Conservation (phyloP, 2,797 vertebrate genomes). For the Sardinella longiceps region DNA sequence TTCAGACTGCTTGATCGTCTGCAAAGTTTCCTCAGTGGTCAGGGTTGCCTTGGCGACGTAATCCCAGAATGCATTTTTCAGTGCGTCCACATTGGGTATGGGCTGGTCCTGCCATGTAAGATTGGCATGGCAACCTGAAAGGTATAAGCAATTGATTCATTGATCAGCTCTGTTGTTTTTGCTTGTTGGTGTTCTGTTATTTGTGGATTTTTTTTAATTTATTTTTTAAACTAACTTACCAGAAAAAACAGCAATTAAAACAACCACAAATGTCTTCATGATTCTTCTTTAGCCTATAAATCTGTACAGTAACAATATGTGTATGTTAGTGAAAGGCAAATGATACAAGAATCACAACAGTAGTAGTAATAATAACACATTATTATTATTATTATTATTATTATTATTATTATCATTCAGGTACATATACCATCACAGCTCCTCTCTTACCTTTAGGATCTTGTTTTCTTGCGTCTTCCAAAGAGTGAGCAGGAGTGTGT, state of each 20-base stretch:
- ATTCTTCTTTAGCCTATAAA: background rate
- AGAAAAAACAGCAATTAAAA: slow-evolving; percentile 54
- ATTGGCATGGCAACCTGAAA: slow-evolving; percentile 62
- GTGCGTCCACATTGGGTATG: slow-evolving; percentile 58
- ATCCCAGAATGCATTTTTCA: slow-evolving; percentile 72
- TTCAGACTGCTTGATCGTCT: slow-evolving; percentile 61
- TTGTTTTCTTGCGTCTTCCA: background rate
- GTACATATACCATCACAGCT: background rate
- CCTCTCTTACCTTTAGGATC: slow-evolving; percentile 29
- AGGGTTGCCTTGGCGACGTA: slow-evolving; percentile 62
- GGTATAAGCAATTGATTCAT: background rate
- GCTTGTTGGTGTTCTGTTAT: background rate
- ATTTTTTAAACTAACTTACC: slow-evolving; percentile 53
- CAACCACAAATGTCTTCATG: slow-evolving; percentile 68
- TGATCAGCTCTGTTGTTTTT: background rate
- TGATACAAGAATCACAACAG: too few relatives aligned
- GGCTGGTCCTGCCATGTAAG: slow-evolving; percentile 41
- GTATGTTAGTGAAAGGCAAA: too few relatives aligned
- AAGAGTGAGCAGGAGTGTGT: background rate
- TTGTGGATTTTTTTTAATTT: background rate
- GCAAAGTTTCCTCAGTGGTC: slow-evolving; percentile 55
- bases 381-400: too few relatives aligned
- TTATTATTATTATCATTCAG: too few relatives aligned
- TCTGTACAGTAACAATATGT: background rate
- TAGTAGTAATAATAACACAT: too few relatives aligned